A percentile compares a stretch with the other conserved stretches of the same genome.
These are phyloP conservation scores for Drosophila limbata DNA, from an alignment of 2,888 invertebrate genomes.

Conservation along the genomic window DNA sequence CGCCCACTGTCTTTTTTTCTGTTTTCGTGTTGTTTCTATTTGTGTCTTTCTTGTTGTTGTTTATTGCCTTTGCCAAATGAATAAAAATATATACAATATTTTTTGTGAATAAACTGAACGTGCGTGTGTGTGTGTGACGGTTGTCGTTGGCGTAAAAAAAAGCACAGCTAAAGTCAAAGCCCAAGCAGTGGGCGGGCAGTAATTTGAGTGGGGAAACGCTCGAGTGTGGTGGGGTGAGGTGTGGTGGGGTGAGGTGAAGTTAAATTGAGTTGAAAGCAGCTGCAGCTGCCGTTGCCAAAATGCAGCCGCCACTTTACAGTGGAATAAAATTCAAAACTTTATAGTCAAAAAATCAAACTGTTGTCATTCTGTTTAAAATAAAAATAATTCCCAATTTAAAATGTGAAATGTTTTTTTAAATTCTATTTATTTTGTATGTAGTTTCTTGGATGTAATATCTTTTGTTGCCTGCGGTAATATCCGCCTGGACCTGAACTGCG, in stretches of 20 bases:
- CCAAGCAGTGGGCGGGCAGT: constrained; percentile 55
- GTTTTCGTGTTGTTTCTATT: constrained; percentile 54
- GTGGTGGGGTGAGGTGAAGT: constrained; percentile 17
- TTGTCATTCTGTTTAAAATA: no score
- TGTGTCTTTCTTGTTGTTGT: constrained; percentile 59
- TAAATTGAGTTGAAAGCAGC: constrained; percentile 44
- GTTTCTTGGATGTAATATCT: background rate
- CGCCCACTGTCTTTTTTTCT: constrained; percentile 67
- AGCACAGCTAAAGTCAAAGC: constrained; percentile 52
- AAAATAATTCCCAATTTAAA: no score
- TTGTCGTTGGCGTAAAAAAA: constrained; percentile 71
- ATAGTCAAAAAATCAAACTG: background rate
- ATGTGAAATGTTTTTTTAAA: no score
- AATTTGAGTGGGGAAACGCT: constrained; percentile 55
- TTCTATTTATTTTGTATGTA: no score
- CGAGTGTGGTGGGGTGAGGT: constrained; percentile 39
- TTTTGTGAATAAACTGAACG: constrained; percentile 61
- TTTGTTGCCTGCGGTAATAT: constrained; percentile 15
- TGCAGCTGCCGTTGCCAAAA: constrained; percentile 46
- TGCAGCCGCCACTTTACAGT: constrained; percentile 33
- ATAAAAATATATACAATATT: constrained; percentile 79
- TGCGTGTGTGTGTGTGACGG: constrained; percentile 38
- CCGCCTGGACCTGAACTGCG: constrained; percentile 43
- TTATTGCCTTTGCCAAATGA: constrained; percentile 80
- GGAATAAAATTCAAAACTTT: constrained; percentile 3